phyloP scores from a whole-genome alignment of 2,113 vertebrate species.

The Propithecus coquereli region DNA sequence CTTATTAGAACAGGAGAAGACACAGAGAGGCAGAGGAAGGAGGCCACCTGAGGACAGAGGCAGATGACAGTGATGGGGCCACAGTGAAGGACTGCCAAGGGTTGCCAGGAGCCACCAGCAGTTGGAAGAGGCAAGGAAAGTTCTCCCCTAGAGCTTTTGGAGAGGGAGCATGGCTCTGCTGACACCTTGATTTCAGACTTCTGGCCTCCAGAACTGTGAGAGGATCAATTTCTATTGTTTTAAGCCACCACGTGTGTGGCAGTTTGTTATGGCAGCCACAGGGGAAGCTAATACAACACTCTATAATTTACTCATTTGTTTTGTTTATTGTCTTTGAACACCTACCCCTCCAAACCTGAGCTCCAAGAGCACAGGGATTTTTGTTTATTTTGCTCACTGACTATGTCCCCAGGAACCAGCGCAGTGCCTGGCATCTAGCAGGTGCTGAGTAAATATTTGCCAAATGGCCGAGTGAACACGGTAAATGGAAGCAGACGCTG shows the following conservation, averaged over 20 bases:
- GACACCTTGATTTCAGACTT: background rate
- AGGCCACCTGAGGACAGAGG: background rate
- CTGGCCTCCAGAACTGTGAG: background rate
- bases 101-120: background rate
- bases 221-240: background rate
- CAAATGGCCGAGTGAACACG: background rate
- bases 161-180: background rate
- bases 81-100: background rate
- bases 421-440: background rate
- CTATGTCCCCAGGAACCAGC: background rate
- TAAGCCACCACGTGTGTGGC: background rate
- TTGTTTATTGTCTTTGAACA: background rate
- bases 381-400: background rate
- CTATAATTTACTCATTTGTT: slow-evolving; percentile 7
- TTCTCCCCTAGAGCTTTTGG: background rate
- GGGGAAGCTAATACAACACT: background rate
- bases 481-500: background rate
- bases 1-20: background rate
- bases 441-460: background rate
- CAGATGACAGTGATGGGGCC: background rate
- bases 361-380: background rate
- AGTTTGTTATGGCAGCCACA: background rate
- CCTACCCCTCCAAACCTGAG: background rate
- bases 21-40: background rate
- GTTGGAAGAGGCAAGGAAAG: background rate